phyloP scores from a whole-genome alignment of 2,113 vertebrate genomes.

The Campylomormyrus numenius region DNA sequence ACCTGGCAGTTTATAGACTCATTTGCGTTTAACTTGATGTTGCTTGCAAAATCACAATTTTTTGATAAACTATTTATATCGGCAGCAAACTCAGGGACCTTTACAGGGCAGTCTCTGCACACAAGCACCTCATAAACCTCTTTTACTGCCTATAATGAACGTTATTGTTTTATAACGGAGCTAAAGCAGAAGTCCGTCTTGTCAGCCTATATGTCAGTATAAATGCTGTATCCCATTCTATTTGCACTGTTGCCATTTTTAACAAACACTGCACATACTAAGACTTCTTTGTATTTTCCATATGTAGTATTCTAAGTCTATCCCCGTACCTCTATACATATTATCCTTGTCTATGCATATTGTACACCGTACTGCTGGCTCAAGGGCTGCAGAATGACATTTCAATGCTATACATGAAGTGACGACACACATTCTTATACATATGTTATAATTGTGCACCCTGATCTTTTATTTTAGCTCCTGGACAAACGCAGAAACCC shows the following conservation, averaged over 20 bases:
- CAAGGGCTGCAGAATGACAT: neutral
- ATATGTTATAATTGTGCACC: neutral
- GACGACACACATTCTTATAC: neutral
- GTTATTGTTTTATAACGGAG: neutral
- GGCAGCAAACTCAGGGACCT: neutral
- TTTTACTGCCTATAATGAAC: neutral
- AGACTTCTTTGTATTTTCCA: neutral
- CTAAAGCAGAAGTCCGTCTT: neutral
- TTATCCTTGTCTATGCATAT: neutral
- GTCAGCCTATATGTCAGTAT: neutral
- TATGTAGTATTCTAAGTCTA: neutral
- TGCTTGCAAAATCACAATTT: neutral
- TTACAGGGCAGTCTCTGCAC: neutral
- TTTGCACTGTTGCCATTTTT: neutral
- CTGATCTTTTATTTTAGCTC: neutral
- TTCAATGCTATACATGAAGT: neutral
- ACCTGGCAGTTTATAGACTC: neutral
- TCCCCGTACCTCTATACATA: neutral
- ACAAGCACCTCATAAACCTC: neutral
- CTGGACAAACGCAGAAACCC: conserved; percentile 24
- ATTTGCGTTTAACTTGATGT: neutral
- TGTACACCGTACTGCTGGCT: neutral
- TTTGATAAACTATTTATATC: neutral
- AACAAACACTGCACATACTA: neutral
- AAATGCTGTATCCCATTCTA: neutral